Evolutionary conservation across 1,140 invertebrate genomes (phyloP).

Genomic region (Manduca sexta): DNA sequence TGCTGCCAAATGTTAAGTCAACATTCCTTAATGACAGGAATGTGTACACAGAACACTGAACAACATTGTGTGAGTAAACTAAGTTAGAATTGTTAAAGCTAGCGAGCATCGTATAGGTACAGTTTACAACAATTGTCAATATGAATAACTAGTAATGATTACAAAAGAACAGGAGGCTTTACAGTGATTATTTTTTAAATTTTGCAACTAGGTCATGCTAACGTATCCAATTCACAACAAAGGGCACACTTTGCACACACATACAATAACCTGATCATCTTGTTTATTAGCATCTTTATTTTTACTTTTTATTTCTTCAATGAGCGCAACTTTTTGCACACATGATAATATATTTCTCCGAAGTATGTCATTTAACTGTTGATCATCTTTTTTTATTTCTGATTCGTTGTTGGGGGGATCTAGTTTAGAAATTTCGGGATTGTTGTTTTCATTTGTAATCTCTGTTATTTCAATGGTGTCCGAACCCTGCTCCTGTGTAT

Average conservation of each 20-base stretch:
- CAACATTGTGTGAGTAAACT: conserved; percentile 7
- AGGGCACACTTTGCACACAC: conserved; percentile 46
- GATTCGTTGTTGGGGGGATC: conserved; percentile 1
- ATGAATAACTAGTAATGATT: no score
- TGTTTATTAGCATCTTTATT: conserved; percentile 32
- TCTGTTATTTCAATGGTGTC: conserved; percentile 8
- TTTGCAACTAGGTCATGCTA: conserved; percentile 34
- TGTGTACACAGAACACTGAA: conserved; percentile 10
- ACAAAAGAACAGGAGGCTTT: no score
- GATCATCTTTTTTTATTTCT: conserved; percentile 41
- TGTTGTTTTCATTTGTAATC: conserved; percentile 2
- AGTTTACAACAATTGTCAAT: background rate
- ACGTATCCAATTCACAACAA: conserved; percentile 34
- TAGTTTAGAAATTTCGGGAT: conserved; percentile 10
- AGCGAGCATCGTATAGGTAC: conserved; percentile 11
- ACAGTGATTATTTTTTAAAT: background rate
- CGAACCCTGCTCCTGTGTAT: background rate
- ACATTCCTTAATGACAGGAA: no score
- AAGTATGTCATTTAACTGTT: conserved; percentile 49
- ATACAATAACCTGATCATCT: conserved; percentile 53
- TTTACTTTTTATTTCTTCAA: conserved; percentile 61
- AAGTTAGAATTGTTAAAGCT: conserved; percentile 11
- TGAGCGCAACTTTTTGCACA: conserved; percentile 58
- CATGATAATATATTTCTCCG: conserved; percentile 64
- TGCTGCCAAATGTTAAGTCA: no score